These are phyloP conservation scores for Branchinecta lindahli DNA, from an alignment of 1,140 invertebrate genomes.

Conservation along the genomic window DNA sequence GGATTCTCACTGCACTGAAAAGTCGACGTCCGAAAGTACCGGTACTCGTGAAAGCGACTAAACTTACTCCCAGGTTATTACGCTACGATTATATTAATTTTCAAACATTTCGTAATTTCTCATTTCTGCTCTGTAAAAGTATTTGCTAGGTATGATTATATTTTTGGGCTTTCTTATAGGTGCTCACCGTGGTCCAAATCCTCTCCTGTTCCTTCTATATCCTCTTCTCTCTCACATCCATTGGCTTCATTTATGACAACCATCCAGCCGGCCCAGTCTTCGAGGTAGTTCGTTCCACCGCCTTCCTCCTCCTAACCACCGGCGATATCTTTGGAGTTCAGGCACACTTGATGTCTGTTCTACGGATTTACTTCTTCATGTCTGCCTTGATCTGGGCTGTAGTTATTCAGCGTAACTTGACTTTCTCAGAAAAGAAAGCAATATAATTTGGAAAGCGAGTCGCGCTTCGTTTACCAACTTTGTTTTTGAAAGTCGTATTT, in stretches of 20 bases:
- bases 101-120: too few species aligned
- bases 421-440: too few species aligned
- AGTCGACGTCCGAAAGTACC: too few species aligned
- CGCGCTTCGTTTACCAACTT: too few species aligned
- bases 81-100: too few species aligned
- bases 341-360: not conserved
- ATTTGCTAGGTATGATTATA: not conserved
- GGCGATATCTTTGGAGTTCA: not conserved
- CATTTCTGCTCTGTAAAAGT: too few species aligned
- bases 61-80: too few species aligned
- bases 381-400: constrained; percentile 3
- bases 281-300: constrained; percentile 40
- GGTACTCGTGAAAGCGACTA: too few species aligned
- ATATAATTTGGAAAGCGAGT: too few species aligned
- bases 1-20: too few species aligned
- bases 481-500: too few species aligned
- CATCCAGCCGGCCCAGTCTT: constrained; percentile 35
- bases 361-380: not conserved
- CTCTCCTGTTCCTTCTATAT: constrained; percentile 43
- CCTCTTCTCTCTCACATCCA: constrained; percentile 44
- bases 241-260: constrained; percentile 51
- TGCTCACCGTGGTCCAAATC: constrained; percentile 39
- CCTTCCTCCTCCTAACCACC: constrained; percentile 26
- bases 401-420: not conserved
- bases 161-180: constrained; percentile 33